phyloP scores from a whole-genome alignment of 1,140 invertebrate species.

The Hycleus cichorii region DNA sequence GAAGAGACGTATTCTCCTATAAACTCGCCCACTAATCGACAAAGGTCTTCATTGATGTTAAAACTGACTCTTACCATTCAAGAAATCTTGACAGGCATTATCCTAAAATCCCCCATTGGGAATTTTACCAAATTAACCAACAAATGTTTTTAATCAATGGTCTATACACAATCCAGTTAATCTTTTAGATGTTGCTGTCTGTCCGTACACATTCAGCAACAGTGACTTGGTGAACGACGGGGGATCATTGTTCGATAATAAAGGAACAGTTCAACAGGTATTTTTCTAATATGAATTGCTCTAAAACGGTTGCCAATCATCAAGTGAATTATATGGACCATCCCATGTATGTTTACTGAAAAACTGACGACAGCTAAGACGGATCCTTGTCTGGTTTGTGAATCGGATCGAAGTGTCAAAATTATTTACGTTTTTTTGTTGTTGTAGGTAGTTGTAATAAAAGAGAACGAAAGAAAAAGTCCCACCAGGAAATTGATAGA shows the following conservation, averaged over 20 bases:
- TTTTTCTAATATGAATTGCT: slow-evolving; percentile 16
- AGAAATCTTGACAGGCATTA: slow-evolving; percentile 20
- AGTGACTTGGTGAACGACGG: slow-evolving; percentile 21
- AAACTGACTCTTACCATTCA: slow-evolving; percentile 20
- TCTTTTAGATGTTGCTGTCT: slow-evolving; percentile 28
- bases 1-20: no score
- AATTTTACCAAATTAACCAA: slow-evolving; percentile 33
- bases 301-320: slow-evolving; percentile 23
- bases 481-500: no score
- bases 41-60: slow-evolving; percentile 15
- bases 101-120: slow-evolving; percentile 10
- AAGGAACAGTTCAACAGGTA: slow-evolving; percentile 32
- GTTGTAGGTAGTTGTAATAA: no score
- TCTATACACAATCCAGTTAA: slow-evolving; percentile 27
- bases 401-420: no score
- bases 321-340: no score
- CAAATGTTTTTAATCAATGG: slow-evolving; percentile 35
- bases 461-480: no score
- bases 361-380: no score
- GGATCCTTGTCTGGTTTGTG: no score
- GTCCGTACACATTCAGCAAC: slow-evolving; percentile 10
- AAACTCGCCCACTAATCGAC: no score
- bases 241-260: slow-evolving; percentile 26
- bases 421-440: no score
- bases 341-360: no score